Evolutionary conservation across 2,888 invertebrate species (phyloP).

Genomic region (Monochamus alternatus): DNA sequence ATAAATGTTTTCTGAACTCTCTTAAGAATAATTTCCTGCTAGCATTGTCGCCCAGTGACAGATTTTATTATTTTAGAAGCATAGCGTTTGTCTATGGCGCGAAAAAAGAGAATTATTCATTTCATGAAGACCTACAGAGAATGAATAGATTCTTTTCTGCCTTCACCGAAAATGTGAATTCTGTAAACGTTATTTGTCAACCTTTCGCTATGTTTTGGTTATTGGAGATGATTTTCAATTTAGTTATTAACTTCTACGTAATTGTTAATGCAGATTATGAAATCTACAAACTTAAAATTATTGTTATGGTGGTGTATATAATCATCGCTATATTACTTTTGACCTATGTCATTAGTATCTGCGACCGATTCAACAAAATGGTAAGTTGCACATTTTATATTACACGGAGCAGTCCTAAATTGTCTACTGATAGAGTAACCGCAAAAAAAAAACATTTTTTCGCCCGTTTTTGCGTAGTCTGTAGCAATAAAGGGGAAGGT

Average conservation of each 20-base stretch:
- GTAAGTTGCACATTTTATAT: constrained; percentile 3
- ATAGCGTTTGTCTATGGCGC: constrained; percentile 9
- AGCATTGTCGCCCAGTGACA: background rate
- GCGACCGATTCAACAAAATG: constrained; percentile 12
- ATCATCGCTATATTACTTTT: background rate
- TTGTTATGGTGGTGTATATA: background rate
- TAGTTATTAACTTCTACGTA: constrained; percentile 9
- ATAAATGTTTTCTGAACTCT: constrained; percentile 4
- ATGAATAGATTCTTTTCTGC: background rate
- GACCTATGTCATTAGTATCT: background rate
- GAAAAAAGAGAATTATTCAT: background rate
- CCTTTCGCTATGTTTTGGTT: constrained; percentile 16
- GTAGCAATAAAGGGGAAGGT: too few species aligned
- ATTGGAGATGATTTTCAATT: background rate
- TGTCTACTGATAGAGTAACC: too few species aligned
- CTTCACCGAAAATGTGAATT: constrained; percentile 10
- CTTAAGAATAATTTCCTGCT: constrained; percentile 14
- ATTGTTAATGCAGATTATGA: constrained; percentile 7
- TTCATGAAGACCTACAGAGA: background rate
- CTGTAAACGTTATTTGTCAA: constrained; percentile 1
- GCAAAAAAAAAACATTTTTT: too few species aligned
- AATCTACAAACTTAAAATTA: background rate
- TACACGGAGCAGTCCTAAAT: too few species aligned
- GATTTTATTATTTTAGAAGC: background rate
- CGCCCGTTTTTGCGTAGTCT: too few species aligned